Percentiles rank a stretch among this genome's conserved stretches.
Evolutionary conservation across 1,140 invertebrate genomes (phyloP).

Genomic region (Temnothorax curvispinosus): DNA sequence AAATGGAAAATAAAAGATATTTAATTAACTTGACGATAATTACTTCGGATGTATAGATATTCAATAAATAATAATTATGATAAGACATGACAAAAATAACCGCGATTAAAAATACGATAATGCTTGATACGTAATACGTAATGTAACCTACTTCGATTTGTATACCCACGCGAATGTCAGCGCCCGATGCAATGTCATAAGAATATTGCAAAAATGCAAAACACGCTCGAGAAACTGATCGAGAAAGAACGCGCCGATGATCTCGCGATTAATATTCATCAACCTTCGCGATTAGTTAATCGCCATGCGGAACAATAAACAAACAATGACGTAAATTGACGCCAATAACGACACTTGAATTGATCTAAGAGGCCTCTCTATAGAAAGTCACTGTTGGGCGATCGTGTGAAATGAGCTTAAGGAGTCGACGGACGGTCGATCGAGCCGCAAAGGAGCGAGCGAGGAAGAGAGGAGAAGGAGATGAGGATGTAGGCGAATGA

Average conservation of each 20-base stretch:
- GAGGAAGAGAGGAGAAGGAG: slow-evolving; percentile 6
- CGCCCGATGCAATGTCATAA: slow-evolving; percentile 1
- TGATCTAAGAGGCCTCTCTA: slow-evolving; percentile 20
- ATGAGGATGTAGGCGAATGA: slow-evolving; percentile 21
- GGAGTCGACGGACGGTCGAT: slow-evolving; percentile 74
- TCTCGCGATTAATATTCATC: slow-evolving; percentile 48
- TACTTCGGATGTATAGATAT: not conserved
- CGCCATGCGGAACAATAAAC: slow-evolving; percentile 48
- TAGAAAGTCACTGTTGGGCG: slow-evolving; percentile 44
- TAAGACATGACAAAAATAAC: not conserved
- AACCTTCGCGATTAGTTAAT: slow-evolving; percentile 54
- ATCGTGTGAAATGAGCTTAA: slow-evolving; percentile 71
- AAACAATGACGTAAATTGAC: slow-evolving; percentile 55
- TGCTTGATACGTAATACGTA: slow-evolving; percentile 18
- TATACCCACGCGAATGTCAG: slow-evolving; percentile 40
- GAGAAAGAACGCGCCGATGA: slow-evolving; percentile 24
- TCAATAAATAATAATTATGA: not conserved
- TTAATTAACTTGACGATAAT: slow-evolving; percentile 16
- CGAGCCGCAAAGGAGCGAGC: slow-evolving; percentile 25
- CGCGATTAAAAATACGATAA: slow-evolving; percentile 28
- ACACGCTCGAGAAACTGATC: slow-evolving; percentile 19
- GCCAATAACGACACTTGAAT: slow-evolving; percentile 48
- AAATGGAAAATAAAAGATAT: not conserved
- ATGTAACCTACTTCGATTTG: slow-evolving; percentile 24
- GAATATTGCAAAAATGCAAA: slow-evolving; percentile 26